A percentile compares a stretch with the other conserved stretches of the same genome.
These are phyloP conservation scores for Andrena marginata DNA, from an alignment of 2,888 invertebrate genomes.

Conservation along the genomic window DNA sequence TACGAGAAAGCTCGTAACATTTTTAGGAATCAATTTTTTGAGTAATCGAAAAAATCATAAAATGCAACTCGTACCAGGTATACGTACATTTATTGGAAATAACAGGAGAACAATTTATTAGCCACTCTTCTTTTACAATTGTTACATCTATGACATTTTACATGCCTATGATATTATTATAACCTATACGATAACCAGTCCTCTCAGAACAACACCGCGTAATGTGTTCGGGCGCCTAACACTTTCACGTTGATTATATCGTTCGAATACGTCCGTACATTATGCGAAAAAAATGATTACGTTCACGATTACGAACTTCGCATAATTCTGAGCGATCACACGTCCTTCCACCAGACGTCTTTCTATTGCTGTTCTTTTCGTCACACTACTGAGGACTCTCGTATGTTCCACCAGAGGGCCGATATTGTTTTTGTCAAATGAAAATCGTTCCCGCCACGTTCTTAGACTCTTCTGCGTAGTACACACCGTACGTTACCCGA, in stretches of 20 bases:
- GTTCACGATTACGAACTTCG: conserved; percentile 57
- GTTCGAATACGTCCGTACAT: conserved; percentile 43
- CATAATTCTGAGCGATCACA: conserved; percentile 51
- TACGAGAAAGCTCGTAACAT: conserved; percentile 21
- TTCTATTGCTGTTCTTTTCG: conserved; percentile 48
- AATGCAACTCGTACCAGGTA: conserved; percentile 53
- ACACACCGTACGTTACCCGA: no score
- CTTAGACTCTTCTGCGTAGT: not conserved
- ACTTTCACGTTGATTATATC: conserved; percentile 41
- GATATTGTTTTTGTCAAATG: conserved; percentile 51
- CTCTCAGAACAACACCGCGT: conserved; percentile 35
- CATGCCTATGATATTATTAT: conserved; percentile 59
- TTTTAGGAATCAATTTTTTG: conserved; percentile 39
- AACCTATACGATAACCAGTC: conserved; percentile 60
- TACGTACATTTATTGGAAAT: conserved; percentile 65
- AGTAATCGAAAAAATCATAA: conserved; percentile 45
- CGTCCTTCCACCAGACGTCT: conserved; percentile 49
- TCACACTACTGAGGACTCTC: conserved; percentile 24
- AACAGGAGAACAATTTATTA: conserved; percentile 58
- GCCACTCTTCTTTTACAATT: conserved; percentile 63
- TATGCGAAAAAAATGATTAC: conserved; percentile 40
- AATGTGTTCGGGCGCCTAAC: conserved; percentile 24
- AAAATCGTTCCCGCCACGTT: conserved; percentile 49
- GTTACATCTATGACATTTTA: conserved; percentile 60
- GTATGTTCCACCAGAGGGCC: conserved; percentile 42